A percentile compares a stretch with the other conserved stretches of the same genome.
Evolutionary conservation across 2,113 vertebrate genomes (phyloP).

Genomic region (Dicerorhinus sumatrensis): DNA sequence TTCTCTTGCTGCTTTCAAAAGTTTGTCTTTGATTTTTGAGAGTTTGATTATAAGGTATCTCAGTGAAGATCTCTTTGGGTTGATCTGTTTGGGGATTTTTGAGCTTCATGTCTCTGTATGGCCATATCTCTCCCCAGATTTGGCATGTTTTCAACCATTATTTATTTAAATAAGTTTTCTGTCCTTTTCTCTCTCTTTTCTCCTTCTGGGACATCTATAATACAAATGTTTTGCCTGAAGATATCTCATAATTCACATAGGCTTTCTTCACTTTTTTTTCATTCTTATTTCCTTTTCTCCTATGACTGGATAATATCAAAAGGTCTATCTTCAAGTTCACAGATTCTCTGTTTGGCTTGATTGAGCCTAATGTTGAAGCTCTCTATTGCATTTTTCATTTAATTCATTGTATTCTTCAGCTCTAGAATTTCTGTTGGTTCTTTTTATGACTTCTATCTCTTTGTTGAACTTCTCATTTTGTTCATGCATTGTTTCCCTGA

Average conservation of each 20-base stretch:
- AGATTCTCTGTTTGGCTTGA: background rate
- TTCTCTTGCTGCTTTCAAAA: conserved; percentile 11
- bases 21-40: background rate
- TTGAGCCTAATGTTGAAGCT: background rate
- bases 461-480: background rate
- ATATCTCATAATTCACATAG: background rate
- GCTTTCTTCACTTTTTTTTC: background rate
- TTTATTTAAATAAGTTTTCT: background rate
- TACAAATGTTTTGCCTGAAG: background rate
- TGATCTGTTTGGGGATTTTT: background rate
- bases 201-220: background rate
- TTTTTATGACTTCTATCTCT: background rate
- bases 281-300: background rate
- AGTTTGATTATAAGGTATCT: background rate
- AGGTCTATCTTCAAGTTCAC: background rate
- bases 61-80: background rate
- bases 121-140: background rate
- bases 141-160: background rate
- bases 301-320: background rate
- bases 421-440: background rate
- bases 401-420: background rate
- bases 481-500: background rate
- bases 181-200: background rate
- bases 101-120: background rate
- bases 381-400: background rate